Conservation (phyloP, 2,113 vertebrate species). For the Pseudopodoces humilis region DNA sequence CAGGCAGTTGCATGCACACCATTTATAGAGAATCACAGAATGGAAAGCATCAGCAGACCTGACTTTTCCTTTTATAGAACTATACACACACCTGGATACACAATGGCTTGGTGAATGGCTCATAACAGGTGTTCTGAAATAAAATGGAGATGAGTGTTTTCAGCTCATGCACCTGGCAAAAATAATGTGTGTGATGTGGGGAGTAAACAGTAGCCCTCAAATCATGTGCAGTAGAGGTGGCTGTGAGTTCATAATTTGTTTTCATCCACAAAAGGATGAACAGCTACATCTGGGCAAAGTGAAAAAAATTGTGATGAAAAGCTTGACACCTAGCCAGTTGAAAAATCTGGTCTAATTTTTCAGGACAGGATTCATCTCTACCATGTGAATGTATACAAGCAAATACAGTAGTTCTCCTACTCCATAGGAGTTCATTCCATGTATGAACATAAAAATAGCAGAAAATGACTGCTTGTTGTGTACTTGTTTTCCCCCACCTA, state of each 20-base stretch:
- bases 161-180: slow-evolving; percentile 18
- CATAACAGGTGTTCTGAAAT: slow-evolving; percentile 21
- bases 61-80: not conserved
- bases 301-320: not conserved
- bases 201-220: not conserved
- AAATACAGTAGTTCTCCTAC: not conserved
- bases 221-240: not conserved
- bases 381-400: fast-evolving
- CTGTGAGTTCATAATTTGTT: not conserved
- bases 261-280: not conserved
- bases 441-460: not conserved
- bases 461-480: not conserved
- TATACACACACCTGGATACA: not conserved
- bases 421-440: not conserved
- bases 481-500: not conserved
- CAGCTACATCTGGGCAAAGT: not conserved
- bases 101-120: not conserved
- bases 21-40: not conserved
- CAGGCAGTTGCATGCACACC: not conserved
- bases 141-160: slow-evolving; percentile 34
- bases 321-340: not conserved
- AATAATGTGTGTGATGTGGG: not conserved
- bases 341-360: not conserved
- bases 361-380: not conserved
- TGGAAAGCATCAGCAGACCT: not conserved